Evolutionary conservation across 2,888 invertebrate species (phyloP), one percentile per base, ranked within the genome.

Genomic region (Timema cristinae): DNA sequence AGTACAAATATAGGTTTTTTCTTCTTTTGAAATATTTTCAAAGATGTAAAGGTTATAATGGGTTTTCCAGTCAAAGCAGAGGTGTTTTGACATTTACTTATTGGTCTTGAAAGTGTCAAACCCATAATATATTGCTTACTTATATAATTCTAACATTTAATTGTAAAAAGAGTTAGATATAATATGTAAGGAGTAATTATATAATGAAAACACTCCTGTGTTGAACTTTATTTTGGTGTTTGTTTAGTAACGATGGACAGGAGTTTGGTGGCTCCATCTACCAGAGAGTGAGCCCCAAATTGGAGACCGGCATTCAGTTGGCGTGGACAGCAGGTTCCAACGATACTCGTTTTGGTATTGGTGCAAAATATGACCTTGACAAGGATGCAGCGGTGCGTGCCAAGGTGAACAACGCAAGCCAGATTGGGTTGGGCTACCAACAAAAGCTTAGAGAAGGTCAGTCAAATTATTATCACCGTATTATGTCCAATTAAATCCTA

Each of bases 391-490:
- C 91, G 70, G 84, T 98, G 74, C 90, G 96, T 82, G 95, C 95
- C 79, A 98, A 98, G 86, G 90, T 98, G 78, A 97, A 97, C 87
- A 98, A 97, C 85, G 89, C 91, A 80, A 93, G 95, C 79, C 95
- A 97, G 83, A 88, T 98, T 80, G 97, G 98, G 78, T 87, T 98
- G 79, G 95, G 97, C 74, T 97, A 96, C 82, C 93, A 95, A 83
- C 97, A 97, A 83, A 93, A 91, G 84, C 85, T 98, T 78, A 91
- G 94, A 80, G 92, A 94, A 79, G 97, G 97, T 92, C 78, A 81
- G 83, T 78, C 32, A 32, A 32, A 32, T 2, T 32, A 32, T 32
- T 32, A 32, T 32, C 32, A 32, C 32, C 4, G n/a, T n/a, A n/a
- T n/a, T n/a, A n/a, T n/a, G n/a, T n/a, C n/a, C n/a, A n/a, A n/a